Conservation (phyloP, 1,140 invertebrate species). For the Oryzaephilus surinamensis region DNA sequence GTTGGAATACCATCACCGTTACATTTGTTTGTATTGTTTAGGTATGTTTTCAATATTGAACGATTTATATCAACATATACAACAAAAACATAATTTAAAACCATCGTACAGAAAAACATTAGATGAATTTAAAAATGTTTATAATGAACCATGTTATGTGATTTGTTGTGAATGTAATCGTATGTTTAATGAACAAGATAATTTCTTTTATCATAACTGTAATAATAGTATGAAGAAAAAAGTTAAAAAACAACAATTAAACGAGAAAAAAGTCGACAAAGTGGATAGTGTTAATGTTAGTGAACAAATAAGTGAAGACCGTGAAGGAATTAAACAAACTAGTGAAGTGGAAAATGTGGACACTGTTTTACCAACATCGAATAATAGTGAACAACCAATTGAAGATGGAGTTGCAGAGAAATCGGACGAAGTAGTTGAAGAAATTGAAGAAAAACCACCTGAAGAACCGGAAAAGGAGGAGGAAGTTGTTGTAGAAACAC, state of each 20-base stretch:
- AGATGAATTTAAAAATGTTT: slow-evolving; percentile 52
- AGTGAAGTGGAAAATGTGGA: slow-evolving; percentile 2
- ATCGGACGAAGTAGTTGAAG: slow-evolving; percentile 8
- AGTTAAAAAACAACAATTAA: slow-evolving; percentile 25
- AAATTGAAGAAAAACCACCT: slow-evolving; percentile 7
- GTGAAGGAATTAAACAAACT: background rate
- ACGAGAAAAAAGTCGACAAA: background rate
- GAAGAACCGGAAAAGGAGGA: slow-evolving; percentile 14
- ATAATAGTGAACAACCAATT: slow-evolving; percentile 7
- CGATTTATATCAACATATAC: slow-evolving; percentile 60
- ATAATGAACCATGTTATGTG: slow-evolving; percentile 57
- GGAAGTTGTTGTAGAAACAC: slow-evolving; percentile 19
- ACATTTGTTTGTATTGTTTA: slow-evolving; percentile 68
- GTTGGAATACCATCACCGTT: slow-evolving; percentile 62
- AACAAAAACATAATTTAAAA: slow-evolving; percentile 60
- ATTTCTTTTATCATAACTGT: slow-evolving; percentile 63
- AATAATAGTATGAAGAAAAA: slow-evolving; percentile 25
- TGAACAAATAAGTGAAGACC: background rate
- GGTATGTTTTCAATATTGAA: slow-evolving; percentile 69
- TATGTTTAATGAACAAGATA: slow-evolving; percentile 57
- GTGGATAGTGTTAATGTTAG: background rate
- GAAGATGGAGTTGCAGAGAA: slow-evolving; percentile 8
- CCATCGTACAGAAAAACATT: slow-evolving; percentile 50
- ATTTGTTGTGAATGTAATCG: slow-evolving; percentile 69
- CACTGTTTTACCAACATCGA: slow-evolving; percentile 7